phyloP scores from a whole-genome alignment of 2,797 vertebrate species.

The Lophius americanus region DNA sequence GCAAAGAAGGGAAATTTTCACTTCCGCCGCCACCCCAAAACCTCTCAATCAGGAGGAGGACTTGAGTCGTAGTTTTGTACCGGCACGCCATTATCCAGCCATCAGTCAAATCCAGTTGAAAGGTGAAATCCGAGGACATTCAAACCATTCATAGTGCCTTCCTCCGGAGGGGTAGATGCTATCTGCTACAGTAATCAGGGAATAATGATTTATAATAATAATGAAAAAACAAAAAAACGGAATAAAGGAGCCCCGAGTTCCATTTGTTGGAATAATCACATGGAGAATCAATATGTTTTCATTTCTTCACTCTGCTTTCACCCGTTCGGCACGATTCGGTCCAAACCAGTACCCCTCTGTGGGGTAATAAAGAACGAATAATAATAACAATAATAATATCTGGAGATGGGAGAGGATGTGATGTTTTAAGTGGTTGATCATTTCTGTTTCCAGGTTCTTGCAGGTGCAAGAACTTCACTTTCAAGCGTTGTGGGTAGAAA shows the following conservation, averaged over 20 bases:
- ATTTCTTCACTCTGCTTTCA: conserved; percentile 23
- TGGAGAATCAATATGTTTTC: conserved; percentile 22
- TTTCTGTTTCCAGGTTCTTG: conserved; percentile 11
- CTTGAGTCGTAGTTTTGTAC: conserved; percentile 43
- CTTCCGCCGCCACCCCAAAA: conserved; percentile 48
- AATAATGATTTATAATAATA: conserved; percentile 39
- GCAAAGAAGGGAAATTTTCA: conserved; percentile 38
- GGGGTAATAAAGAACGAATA: not conserved
- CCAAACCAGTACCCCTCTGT: conserved; percentile 3
- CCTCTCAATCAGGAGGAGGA: conserved; percentile 49
- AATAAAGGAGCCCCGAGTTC: conserved; percentile 62
- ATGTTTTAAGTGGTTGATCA: conserved; percentile 12
- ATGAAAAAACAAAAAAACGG: conserved; percentile 9
- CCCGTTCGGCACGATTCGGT: conserved; percentile 35
- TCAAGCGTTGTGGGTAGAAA: not conserved
- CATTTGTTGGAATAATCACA: conserved; percentile 34
- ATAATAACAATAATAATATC: conserved; percentile 13
- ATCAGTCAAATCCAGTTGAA: conserved; percentile 77
- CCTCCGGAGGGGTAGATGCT: conserved; percentile 77
- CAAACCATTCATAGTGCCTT: conserved; percentile 84
- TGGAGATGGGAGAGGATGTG: not conserved
- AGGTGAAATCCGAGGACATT: conserved; percentile 71
- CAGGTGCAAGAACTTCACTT: not conserved
- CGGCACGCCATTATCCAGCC: conserved; percentile 60
- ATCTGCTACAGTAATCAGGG: conserved; percentile 76